Base-by-base conservation (phyloP, 92 coral and sea anemone genomes). In the Phenganax stokvisi region DNA sequence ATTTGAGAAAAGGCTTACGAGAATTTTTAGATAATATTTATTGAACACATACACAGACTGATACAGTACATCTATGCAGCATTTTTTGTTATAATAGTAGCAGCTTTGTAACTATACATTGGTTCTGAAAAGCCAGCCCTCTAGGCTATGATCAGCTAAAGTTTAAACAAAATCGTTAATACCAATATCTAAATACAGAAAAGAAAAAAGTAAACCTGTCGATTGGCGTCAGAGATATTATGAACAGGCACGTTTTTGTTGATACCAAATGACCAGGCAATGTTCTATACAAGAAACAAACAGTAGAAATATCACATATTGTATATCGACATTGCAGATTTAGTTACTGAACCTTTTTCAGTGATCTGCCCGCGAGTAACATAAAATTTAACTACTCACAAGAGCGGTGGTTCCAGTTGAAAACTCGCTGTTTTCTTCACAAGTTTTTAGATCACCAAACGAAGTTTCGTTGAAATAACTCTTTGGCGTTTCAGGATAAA, bases 191-290 rank as follows among this genome's bases (percentile, higher is more conserved):
- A 17, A 44, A 28, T 37, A 53, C 9, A 52, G 30, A 75, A 9
- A 59, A 60, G 15, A 3, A 11, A 6, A 12, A 28, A 10, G 47
- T 57, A 56, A 81, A 96, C 99, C 99, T 92, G 90, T 84, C 94
- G 85, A 76, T 74, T 86, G 6, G 88, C 99, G 74, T 92, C 90
- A 0, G 99, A 96, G 59, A 96, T 77, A 71, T 96, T 96, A 47
- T 90, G 93, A 16, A 87, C 94, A 10, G 94, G 92, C 0, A 96
- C 90, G 25, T 81, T 83, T 71, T 72, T 89, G 80, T 96, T 96
- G 53, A 96, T 87, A 47, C 99, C 99, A 83, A 90, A 96, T 13
- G 97, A 87, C 99, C 99, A 96, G 53, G 89, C 87, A 88, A 96
- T 87, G 80, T 90, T 90, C 99, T 96, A 77, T 16, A 81, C 55